Evolutionary conservation across 2,797 vertebrate species (phyloP), one percentile per base, ranked within the genome.

Genomic region (Eremophila alpestris): DNA sequence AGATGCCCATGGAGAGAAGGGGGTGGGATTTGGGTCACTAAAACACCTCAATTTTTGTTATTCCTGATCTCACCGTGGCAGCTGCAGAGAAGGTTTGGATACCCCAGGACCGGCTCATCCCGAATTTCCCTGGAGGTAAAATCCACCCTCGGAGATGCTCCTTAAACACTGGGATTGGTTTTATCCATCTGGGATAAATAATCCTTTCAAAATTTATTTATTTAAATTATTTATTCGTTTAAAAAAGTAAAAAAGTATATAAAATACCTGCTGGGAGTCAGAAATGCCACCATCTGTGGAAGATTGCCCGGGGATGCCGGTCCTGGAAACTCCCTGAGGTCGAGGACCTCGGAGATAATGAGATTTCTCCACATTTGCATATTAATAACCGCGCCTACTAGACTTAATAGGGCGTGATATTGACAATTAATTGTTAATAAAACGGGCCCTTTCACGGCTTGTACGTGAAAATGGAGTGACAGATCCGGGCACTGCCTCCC

Each of bases 351-450:
- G 65, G 49, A 52, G 29, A 59, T 95, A 92, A 94, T 83, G 71
- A 89, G 71, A 55, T 83, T 52, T 41, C 62, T 75, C 43, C 64
- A 24, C 45, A 94, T 96, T 91, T 95, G 85, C 95, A 94, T 95
- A 45, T 89, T 91, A 89, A 91, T 88, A 91, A 74, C 74, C 5
- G 13, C 9, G 10, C 68, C 65, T 68, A 36, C 87, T 69, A 45
- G 64, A 48, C 74, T 78, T 81, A 60, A 87, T 75, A 79, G 41
- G 34, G 69, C 2, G 3, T 40, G 32, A 87, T 83, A 89, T 63
- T 79, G 69, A 24, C 95, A 45, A 93, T 69, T 84, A 94, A 79
- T 84, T 76, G 65, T 41, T 88, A 82, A 81, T 82, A 84, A 86
- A 95, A 58, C 1, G 23, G 23, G 41, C 38, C 18, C 54, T 93